These are phyloP conservation scores for Podotricha telesiphe DNA, from an alignment of 2,888 invertebrate genomes.

Conservation along the genomic window DNA sequence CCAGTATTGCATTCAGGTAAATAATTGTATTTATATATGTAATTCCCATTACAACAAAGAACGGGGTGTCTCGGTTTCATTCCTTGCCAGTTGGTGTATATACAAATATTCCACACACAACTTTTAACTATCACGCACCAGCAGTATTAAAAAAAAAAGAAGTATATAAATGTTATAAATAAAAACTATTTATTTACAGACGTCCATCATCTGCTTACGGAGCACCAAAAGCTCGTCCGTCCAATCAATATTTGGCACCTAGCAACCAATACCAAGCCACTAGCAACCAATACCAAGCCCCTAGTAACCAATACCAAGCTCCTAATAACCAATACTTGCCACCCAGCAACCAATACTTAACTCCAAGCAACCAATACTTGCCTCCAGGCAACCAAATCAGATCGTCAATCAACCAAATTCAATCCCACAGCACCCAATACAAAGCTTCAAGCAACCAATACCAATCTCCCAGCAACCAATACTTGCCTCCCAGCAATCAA, in stretches of 20 bases:
- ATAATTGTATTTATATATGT: neutral
- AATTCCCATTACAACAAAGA: neutral
- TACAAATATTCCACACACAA: too few relatives aligned
- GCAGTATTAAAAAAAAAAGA: too few relatives aligned
- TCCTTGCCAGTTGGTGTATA: too few relatives aligned
- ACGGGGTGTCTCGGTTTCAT: too few relatives aligned
- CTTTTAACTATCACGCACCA: too few relatives aligned
- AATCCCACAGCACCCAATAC: slow-evolving; percentile 47
- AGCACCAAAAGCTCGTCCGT: slow-evolving; percentile 32
- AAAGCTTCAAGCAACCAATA: slow-evolving; percentile 48
- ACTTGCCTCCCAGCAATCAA: slow-evolving; percentile 41
- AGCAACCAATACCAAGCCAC: slow-evolving; percentile 49
- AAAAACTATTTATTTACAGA: slow-evolving; percentile 14
- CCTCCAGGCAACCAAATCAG: too few relatives aligned
- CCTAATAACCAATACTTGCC: slow-evolving; percentile 19
- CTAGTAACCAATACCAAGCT: slow-evolving; percentile 25
- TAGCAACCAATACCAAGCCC: slow-evolving; percentile 47
- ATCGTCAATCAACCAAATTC: slow-evolving; percentile 48
- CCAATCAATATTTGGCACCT: slow-evolving; percentile 47
- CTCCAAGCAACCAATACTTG: slow-evolving; percentile 47
- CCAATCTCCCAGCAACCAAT: slow-evolving; percentile 41
- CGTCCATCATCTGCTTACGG: slow-evolving; percentile 72
- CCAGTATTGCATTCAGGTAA: slow-evolving; percentile 67
- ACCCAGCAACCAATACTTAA: slow-evolving; percentile 19
- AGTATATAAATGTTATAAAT: neutral